Base-by-base conservation (phyloP, 1,140 invertebrate species). In the Drosophila hydei region DNA sequence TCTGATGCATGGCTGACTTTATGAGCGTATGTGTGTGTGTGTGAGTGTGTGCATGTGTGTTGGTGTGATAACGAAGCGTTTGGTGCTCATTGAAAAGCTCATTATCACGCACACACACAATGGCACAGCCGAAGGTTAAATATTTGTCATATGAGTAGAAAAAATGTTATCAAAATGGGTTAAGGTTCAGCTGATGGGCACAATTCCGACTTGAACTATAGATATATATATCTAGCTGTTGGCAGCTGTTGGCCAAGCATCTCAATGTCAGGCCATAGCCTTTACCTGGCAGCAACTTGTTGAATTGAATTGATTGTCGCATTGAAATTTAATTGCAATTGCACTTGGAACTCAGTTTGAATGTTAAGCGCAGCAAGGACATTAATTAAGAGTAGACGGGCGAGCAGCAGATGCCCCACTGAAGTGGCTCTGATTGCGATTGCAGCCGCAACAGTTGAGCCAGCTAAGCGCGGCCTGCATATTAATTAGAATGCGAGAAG, bases 321-420 rank as follows among this genome's bases (percentile, higher is more conserved):
- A 87, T 76, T 88, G 79, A 87, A 87, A 83, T 68, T 74, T 78
- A 87, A 83, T 88, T 85, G 83, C 81, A 88, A 83, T 85, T 77
- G 69, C 42, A 27, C 62, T 51, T 16, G 18, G 21, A 14, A n/a
- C 43, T 54, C 73, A 43, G 69, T 74, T 71, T 87, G 75, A 75
- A 87, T 81, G 83, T 67, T 81, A 87, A 88, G 81, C 52, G 75
- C 8, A 11, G 81, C 83, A 87, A 87, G 83, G 83, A 87, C 83
- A 87, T 87, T 87, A 87, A 87, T 87, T 87, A 88, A 87, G 68
- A 75, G 64, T 61, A 69, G 62, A 36, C 33, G 52, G 50, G 36
- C 9, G 42, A 21, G 9, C 70, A 67, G 60, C 55, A 52, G 40
- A 48, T 36, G 56, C 38, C 54, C 27, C 51, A 55, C 63, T 87